phyloP scores from a whole-genome alignment of 2,113 vertebrate species.

The Sinocyclocheilus grahami region DNA sequence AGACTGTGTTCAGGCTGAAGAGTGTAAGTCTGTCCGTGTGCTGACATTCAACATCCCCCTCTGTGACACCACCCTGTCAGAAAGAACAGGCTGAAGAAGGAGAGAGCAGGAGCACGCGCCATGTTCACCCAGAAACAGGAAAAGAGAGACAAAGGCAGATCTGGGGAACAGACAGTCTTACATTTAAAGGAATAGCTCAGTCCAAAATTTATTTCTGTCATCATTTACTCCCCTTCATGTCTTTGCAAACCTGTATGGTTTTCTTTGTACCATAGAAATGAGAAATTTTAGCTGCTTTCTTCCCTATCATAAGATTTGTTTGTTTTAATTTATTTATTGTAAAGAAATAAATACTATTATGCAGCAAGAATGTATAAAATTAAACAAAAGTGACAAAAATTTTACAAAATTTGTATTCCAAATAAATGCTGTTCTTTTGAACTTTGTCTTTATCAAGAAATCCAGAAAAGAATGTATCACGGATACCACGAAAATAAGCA shows the following conservation, averaged over 20 bases:
- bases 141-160: slow-evolving; percentile 17
- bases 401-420: too few species aligned
- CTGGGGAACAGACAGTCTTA: slow-evolving; percentile 18
- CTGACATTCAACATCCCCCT: slow-evolving; percentile 54
- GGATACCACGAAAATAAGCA: too few species aligned
- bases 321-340: too few species aligned
- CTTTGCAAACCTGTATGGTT: neutral
- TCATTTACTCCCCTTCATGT: slow-evolving; percentile 3
- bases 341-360: neutral
- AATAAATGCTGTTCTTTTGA: too few species aligned
- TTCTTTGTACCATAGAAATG: neutral
- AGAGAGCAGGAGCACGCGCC: slow-evolving; percentile 31
- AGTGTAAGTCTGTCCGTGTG: slow-evolving; percentile 39
- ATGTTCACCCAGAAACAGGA: slow-evolving; percentile 24
- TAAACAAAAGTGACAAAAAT: neutral
- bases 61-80: slow-evolving; percentile 53
- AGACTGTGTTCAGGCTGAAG: slow-evolving; percentile 40
- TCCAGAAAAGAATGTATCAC: too few species aligned
- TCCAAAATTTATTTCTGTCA: neutral
- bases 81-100: slow-evolving; percentile 34
- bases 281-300: neutral
- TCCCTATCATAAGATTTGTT: neutral
- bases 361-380: neutral
- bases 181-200: slow-evolving; percentile 18
- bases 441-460: too few species aligned